phyloP scores from a whole-genome alignment of 2,113 vertebrate species.

The Engystomops pustulosus region DNA sequence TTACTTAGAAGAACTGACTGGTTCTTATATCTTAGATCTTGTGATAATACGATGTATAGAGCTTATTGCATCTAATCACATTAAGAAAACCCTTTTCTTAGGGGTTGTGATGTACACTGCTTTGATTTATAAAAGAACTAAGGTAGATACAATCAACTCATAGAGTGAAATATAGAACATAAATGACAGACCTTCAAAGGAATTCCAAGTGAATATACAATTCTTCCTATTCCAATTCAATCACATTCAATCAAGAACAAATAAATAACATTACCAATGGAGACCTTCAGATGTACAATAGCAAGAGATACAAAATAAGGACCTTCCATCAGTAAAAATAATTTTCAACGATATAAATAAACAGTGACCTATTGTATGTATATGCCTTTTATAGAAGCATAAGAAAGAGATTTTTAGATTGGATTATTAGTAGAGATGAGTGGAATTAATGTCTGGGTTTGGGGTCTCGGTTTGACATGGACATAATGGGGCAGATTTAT shows the following conservation, averaged over 20 bases:
- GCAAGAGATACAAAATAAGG: background rate
- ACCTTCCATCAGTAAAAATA: no score
- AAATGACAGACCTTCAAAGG: background rate
- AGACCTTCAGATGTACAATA: background rate
- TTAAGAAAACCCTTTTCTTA: background rate
- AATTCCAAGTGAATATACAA: background rate
- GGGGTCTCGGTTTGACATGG: no score
- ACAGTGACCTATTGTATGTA: no score
- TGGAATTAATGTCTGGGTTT: no score
- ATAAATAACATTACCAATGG: background rate
- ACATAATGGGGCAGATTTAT: no score
- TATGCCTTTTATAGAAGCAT: no score
- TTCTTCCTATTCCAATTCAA: background rate
- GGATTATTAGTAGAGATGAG: no score
- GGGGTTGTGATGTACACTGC: background rate
- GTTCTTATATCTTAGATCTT: background rate
- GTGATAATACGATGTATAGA: background rate
- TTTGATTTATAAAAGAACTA: background rate
- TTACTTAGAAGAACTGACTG: no score
- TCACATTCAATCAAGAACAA: background rate
- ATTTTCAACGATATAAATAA: background rate
- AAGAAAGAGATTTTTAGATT: background rate
- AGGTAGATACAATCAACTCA: background rate
- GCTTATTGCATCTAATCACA: background rate
- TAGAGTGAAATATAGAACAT: background rate